Percentiles rank a stretch among this genome's conserved stretches.
These are phyloP conservation scores for Eptatretus burgeri DNA, from an alignment of 2,113 vertebrate species.

Conservation along the genomic window DNA sequence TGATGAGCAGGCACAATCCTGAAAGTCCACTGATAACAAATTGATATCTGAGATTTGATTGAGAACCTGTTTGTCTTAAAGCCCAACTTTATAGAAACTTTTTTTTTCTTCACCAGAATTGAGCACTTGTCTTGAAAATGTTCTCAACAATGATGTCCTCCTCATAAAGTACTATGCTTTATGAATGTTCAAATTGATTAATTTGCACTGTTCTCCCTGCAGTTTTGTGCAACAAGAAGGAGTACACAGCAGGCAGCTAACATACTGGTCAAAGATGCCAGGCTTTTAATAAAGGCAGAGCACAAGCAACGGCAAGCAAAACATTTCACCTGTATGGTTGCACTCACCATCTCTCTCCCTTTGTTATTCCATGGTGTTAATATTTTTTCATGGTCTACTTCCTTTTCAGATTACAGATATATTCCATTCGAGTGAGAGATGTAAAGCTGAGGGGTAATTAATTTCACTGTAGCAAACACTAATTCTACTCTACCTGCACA, in stretches of 20 bases:
- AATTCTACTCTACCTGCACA: background rate
- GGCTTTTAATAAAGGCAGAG: constrained; percentile 41
- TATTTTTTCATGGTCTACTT: constrained; percentile 10
- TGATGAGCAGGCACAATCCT: no score
- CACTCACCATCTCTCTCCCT: no score
- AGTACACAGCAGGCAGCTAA: constrained; percentile 65
- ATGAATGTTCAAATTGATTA: no score
- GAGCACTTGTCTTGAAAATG: background rate
- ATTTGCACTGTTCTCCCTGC: constrained; percentile 13
- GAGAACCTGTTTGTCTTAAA: no score
- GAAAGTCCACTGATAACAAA: no score
- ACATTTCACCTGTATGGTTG: background rate
- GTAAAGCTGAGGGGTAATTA: constrained; percentile 50
- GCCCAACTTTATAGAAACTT: no score
- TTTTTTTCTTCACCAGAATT: no score
- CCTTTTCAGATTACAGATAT: constrained; percentile 33
- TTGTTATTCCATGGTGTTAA: background rate
- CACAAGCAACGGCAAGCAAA: constrained; percentile 50
- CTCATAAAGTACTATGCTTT: constrained; percentile 3
- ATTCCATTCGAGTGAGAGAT: constrained; percentile 41
- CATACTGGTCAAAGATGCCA: constrained; percentile 55
- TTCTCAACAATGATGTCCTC: constrained; percentile 10
- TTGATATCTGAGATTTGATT: no score
- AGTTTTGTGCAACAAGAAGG: constrained; percentile 96
- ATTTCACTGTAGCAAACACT: constrained; percentile 1